phyloP scores from a whole-genome alignment of 2,113 vertebrate genomes.

The Bujurquina vittata region DNA sequence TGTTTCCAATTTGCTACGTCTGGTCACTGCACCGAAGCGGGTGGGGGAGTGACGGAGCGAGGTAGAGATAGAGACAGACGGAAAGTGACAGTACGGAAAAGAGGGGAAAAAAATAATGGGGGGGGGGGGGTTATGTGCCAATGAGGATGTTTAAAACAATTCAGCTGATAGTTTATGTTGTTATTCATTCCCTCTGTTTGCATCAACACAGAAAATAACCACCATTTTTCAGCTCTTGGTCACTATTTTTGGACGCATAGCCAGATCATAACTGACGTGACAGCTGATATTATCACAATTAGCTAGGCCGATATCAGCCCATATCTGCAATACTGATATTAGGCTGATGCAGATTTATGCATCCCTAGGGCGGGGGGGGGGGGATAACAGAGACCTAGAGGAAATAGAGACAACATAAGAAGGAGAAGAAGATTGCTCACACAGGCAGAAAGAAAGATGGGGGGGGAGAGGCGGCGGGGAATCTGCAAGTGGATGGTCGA shows the following conservation, averaged over 20 bases:
- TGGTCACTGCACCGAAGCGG: constrained; percentile 43
- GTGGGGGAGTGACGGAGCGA: constrained; percentile 30
- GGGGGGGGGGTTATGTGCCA: no score
- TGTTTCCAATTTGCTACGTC: constrained; percentile 79
- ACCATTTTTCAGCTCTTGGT: background rate
- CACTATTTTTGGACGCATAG: background rate
- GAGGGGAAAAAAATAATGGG: background rate
- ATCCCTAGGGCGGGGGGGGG: background rate
- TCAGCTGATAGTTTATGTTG: background rate
- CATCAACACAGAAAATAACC: background rate
- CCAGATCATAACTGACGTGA: background rate
- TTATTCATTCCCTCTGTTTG: background rate
- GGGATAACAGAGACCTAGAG: background rate
- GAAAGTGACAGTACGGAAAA: constrained; percentile 39
- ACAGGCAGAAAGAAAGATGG: constrained; percentile 20
- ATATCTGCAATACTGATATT: background rate
- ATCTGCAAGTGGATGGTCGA: constrained; percentile 62
- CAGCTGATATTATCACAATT: background rate
- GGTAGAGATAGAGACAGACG: constrained; percentile 49
- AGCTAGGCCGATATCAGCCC: background rate
- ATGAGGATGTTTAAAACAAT: background rate
- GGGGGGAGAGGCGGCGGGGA: constrained; percentile 1
- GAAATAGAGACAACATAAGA: background rate
- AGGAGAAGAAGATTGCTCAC: constrained; percentile 28
- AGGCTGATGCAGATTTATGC: background rate